Percentiles rank a stretch among this genome's conserved stretches.
phyloP scores from a whole-genome alignment of 2,888 invertebrate genomes.

The Beris chalybata region DNA sequence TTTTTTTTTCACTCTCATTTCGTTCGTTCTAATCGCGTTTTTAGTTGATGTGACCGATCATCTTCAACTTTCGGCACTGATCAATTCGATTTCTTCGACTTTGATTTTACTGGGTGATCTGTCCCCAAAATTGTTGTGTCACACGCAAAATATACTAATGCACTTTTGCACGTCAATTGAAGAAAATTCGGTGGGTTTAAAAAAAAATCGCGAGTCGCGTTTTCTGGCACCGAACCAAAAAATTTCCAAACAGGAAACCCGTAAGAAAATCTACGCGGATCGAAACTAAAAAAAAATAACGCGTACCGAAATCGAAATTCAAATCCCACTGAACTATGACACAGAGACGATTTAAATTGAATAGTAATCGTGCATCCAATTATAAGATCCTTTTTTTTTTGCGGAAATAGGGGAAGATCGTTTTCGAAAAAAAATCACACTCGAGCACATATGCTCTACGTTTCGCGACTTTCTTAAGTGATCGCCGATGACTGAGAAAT shows the following conservation, averaged over 20 bases:
- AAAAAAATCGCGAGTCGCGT: constrained; percentile 5
- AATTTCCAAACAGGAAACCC: constrained; percentile 28
- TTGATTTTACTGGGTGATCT: not conserved
- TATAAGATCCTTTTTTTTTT: constrained; percentile 4
- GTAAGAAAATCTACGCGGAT: constrained; percentile 1
- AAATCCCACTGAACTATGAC: constrained; percentile 1
- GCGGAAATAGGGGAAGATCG: not conserved
- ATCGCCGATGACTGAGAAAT: constrained; percentile 14
- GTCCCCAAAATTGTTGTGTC: not conserved
- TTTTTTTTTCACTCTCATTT: constrained; percentile 4
- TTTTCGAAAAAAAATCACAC: constrained; percentile 9
- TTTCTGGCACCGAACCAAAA: constrained; percentile 26
- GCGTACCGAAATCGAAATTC: not conserved
- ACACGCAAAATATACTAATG: constrained; percentile 1
- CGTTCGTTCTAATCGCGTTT: constrained; percentile 16
- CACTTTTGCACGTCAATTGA: constrained; percentile 23
- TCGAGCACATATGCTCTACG: not conserved
- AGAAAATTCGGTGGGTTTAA: constrained; percentile 12
- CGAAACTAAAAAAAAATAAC: not conserved
- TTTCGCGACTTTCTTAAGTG: constrained; percentile 27
- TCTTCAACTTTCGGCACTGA: not conserved
- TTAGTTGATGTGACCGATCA: not conserved
- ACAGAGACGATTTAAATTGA: too few relatives aligned
- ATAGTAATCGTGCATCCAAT: not conserved
- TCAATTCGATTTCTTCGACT: not conserved